Evolutionary conservation across 2,888 invertebrate species (phyloP).

Genomic region (Sabatieria punctata): DNA sequence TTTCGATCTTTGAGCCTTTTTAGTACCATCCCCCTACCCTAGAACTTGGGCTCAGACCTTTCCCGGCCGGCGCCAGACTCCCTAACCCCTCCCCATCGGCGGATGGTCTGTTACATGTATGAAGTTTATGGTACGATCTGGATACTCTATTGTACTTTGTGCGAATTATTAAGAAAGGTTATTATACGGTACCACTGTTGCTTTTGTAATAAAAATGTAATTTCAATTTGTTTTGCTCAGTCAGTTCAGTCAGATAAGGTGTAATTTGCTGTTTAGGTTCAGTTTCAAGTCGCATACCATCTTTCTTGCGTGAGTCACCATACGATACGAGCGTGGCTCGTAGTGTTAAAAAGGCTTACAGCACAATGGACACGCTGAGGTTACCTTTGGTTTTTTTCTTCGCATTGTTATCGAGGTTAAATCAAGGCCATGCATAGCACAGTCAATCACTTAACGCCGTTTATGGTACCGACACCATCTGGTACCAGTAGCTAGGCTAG

Average conservation of each 20-base stretch:
- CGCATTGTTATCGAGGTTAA: no score
- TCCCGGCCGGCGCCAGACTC: no score
- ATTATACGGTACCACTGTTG: neutral
- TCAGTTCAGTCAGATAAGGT: neutral
- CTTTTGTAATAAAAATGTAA: neutral
- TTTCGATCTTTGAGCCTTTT: no score
- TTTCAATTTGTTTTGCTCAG: neutral
- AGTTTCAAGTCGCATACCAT: constrained; percentile 43
- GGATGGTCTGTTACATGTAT: constrained; percentile 41
- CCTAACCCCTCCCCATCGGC: no score
- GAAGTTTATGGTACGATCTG: constrained; percentile 29
- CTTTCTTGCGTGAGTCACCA: constrained; percentile 54
- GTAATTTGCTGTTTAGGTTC: constrained; percentile 17
- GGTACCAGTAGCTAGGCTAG: no score
- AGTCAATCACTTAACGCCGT: no score
- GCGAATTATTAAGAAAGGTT: neutral
- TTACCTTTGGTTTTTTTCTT: constrained; percentile 13
- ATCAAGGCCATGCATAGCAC: neutral
- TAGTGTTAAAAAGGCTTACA: constrained; percentile 57
- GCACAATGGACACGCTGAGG: constrained; percentile 54
- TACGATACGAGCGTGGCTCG: constrained; percentile 56
- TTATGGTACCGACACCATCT: no score
- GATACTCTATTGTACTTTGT: neutral
- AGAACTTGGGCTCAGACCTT: no score
- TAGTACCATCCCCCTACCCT: no score